These are phyloP conservation scores for Acanthis flammea DNA, from an alignment of 2,797 vertebrate genomes.

Conservation along the genomic window DNA sequence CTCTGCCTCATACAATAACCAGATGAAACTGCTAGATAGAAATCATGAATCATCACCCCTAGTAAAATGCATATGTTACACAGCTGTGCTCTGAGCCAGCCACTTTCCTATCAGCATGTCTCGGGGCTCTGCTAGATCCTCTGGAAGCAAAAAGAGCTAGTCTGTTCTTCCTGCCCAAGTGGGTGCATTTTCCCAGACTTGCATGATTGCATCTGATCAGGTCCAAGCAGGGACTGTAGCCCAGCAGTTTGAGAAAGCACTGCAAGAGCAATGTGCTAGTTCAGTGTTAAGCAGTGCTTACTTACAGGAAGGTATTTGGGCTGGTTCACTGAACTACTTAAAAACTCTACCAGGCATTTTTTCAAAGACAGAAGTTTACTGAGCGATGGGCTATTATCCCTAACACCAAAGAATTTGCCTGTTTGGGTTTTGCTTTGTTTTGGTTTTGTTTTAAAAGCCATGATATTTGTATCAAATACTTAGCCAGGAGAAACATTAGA, in stretches of 20 bases:
- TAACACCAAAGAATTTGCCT: background rate
- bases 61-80: background rate
- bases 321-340: background rate
- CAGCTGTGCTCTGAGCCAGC: background rate
- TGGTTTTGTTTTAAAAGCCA: background rate
- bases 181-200: background rate
- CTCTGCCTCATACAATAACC: background rate
- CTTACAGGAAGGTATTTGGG: background rate
- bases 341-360: background rate
- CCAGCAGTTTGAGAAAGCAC: background rate
- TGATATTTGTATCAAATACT: background rate
- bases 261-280: background rate
- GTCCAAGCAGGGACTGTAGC: background rate
- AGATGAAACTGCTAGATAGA: background rate
- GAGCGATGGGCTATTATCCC: background rate
- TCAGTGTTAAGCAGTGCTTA: background rate
- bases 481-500: constrained; percentile 2
- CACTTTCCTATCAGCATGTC: background rate
- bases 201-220: background rate
- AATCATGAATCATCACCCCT: background rate
- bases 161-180: background rate
- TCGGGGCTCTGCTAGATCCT: background rate
- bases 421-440: background rate
- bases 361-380: background rate
- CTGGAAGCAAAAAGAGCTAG: background rate